Evolutionary conservation across 2,888 invertebrate genomes (phyloP).

Genomic region (Aethes cnicana): DNA sequence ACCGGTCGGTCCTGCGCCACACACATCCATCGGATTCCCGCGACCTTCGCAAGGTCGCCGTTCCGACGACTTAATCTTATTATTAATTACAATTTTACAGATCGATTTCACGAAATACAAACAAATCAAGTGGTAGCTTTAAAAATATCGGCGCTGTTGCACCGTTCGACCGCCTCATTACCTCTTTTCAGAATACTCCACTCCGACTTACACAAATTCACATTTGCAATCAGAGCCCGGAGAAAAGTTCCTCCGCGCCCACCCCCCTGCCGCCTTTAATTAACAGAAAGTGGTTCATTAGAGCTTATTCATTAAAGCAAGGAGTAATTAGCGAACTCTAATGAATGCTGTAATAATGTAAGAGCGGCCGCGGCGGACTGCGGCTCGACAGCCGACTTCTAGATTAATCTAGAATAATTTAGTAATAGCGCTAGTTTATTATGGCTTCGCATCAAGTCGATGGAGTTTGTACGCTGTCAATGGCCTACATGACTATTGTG

Average conservation of each 20-base stretch:
- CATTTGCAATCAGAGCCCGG: slow-evolving; percentile 82
- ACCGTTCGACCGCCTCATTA: slow-evolving; percentile 78
- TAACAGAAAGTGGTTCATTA: slow-evolving; percentile 95
- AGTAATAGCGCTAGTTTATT: slow-evolving; percentile 79
- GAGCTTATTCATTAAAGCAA: slow-evolving; percentile 95
- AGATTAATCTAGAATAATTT: slow-evolving; percentile 82
- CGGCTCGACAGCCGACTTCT: slow-evolving; percentile 67
- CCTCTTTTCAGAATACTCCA: slow-evolving; percentile 80
- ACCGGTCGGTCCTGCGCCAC: too few relatives aligned
- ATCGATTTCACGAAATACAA: too few relatives aligned
- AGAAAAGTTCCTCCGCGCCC: slow-evolving; percentile 70
- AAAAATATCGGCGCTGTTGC: slow-evolving; percentile 60
- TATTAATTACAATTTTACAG: too few relatives aligned
- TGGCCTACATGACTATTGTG: too few relatives aligned
- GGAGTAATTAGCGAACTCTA: slow-evolving; percentile 94
- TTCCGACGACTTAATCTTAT: too few relatives aligned
- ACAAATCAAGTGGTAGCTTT: too few relatives aligned
- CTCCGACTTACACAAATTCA: slow-evolving; percentile 81
- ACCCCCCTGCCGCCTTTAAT: slow-evolving; percentile 86
- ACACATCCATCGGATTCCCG: too few relatives aligned
- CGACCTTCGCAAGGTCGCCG: too few relatives aligned
- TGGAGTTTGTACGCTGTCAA: slow-evolving; percentile 3
- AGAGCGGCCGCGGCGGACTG: slow-evolving; percentile 81
- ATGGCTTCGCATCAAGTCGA: slow-evolving; percentile 35
- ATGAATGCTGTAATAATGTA: slow-evolving; percentile 91